These are phyloP conservation scores for Drosophila repleta DNA, from an alignment of 1,140 invertebrate genomes.

Conservation along the genomic window DNA sequence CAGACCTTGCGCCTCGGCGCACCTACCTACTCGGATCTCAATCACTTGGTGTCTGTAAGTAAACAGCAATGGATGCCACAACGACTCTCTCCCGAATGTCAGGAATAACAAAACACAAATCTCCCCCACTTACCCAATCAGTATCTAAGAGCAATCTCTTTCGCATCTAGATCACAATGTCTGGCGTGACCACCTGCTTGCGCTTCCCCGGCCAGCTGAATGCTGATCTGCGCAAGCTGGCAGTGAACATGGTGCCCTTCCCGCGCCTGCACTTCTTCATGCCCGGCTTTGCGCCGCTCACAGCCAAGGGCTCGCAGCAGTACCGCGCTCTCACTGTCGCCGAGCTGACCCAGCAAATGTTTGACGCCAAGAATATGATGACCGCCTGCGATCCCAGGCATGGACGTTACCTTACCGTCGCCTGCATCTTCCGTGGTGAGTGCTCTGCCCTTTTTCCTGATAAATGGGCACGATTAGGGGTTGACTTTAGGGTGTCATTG, in stretches of 20 bases:
- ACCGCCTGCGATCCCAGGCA: slow-evolving; percentile 97
- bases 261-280: slow-evolving; percentile 98
- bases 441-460: slow-evolving; percentile 13
- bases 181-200: slow-evolving; percentile 94
- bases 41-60: slow-evolving; percentile 89
- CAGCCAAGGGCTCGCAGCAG: slow-evolving; percentile 93
- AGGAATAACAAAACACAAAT: not conserved
- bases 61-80: slow-evolving; percentile 19
- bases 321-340: slow-evolving; percentile 94
- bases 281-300: slow-evolving; percentile 97
- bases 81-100: slow-evolving; percentile 1
- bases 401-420: slow-evolving; percentile 96
- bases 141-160: slow-evolving; percentile 39
- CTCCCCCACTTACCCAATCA: not conserved
- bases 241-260: slow-evolving; percentile 99
- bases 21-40: slow-evolving; percentile 93
- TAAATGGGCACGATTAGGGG: slow-evolving; percentile 21
- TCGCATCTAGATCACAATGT: slow-evolving; percentile 88
- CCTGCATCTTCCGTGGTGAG: slow-evolving; percentile 95
- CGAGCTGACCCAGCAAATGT: slow-evolving; percentile 96
- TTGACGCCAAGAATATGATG: slow-evolving; percentile 97
- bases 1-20: slow-evolving; percentile 87
- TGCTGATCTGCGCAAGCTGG: slow-evolving; percentile 96
- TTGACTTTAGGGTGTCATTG: slow-evolving; percentile 26
- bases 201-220: slow-evolving; percentile 93